Evolutionary conservation across 1,140 invertebrate species (phyloP).

Genomic region (Cepaea nemoralis): DNA sequence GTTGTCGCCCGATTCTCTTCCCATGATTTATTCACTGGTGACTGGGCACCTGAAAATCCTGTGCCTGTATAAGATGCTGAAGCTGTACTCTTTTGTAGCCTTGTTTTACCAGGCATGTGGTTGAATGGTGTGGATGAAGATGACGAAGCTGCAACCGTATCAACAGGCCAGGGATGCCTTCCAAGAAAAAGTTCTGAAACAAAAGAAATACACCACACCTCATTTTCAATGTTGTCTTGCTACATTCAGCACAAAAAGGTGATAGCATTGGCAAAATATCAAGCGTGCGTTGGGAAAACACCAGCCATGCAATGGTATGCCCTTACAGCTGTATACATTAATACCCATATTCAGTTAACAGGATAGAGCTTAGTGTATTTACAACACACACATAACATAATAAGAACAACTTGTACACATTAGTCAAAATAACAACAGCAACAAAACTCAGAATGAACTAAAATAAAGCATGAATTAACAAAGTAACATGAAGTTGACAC

Average conservation of each 20-base stretch:
- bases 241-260: neutral
- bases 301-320: too few species aligned
- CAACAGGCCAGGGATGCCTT: neutral
- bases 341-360: too few species aligned
- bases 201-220: neutral
- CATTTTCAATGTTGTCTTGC: neutral
- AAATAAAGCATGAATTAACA: too few species aligned
- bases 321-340: too few species aligned
- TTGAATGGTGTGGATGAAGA: neutral
- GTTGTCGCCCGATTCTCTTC: neutral
- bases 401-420: too few species aligned
- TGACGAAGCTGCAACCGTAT: slow-evolving; percentile 4
- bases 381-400: too few species aligned
- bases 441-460: too few species aligned
- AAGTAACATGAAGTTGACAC: too few species aligned
- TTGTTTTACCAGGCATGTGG: neutral
- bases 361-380: too few species aligned
- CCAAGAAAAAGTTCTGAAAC: slow-evolving; percentile 14
- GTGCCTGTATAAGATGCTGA: neutral
- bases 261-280: too few species aligned
- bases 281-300: too few species aligned
- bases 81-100: neutral
- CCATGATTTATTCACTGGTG: neutral
- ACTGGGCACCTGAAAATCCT: neutral
- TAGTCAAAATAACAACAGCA: too few species aligned